These are phyloP conservation scores for Orthosia incerta DNA, from an alignment of 2,888 invertebrate genomes.

Conservation along the genomic window DNA sequence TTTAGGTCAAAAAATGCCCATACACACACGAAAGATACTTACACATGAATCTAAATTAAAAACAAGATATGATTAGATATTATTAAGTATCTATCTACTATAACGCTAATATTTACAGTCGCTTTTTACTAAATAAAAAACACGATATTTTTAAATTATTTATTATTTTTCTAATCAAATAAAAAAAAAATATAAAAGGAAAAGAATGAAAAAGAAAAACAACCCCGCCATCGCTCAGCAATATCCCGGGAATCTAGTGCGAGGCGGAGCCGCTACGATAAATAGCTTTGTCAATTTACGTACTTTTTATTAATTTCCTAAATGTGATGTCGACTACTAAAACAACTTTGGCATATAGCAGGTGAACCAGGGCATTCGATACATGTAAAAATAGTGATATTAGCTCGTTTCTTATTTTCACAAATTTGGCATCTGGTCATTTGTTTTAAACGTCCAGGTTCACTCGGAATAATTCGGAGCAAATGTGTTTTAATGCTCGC, in stretches of 20 bases:
- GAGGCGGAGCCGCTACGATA: no score
- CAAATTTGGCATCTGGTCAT: conserved; percentile 29
- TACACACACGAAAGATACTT: no score
- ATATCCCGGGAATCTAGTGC: no score
- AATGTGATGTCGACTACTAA: conserved; percentile 9
- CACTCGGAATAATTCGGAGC: conserved; percentile 17
- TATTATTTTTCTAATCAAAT: neutral
- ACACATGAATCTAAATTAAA: neutral
- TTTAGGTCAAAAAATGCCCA: neutral
- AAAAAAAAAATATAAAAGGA: no score
- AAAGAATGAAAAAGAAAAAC: no score
- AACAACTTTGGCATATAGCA: conserved; percentile 28
- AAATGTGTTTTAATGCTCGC: conserved; percentile 11
- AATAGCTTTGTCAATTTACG: neutral
- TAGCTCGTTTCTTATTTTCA: neutral
- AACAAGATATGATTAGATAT: neutral
- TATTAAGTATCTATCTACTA: no score
- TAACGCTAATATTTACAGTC: no score
- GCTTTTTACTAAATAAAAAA: neutral
- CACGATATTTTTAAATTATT: conserved; percentile 3
- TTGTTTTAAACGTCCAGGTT: conserved; percentile 1
- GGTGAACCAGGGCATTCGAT: conserved; percentile 38
- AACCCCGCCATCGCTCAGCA: no score
- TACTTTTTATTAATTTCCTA: neutral
- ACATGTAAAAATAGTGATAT: conserved; percentile 25